A percentile compares a stretch with the other conserved stretches of the same genome.
Conservation (phyloP, 2,888 invertebrate genomes). For the Lepidocyrtoides sp. region DNA sequence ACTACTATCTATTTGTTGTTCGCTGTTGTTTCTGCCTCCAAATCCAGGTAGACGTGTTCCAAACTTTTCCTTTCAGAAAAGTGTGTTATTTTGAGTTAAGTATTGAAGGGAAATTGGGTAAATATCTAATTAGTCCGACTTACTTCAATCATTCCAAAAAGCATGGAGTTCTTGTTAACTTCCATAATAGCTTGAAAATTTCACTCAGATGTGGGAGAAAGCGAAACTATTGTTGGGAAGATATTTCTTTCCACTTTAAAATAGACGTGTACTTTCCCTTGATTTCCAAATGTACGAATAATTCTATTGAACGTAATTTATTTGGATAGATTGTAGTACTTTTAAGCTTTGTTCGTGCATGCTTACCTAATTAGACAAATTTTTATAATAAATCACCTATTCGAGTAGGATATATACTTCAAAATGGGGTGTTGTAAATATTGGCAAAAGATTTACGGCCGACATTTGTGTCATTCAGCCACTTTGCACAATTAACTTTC, state of each 20-base stretch:
- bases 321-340: too few relatives aligned
- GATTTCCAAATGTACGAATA: not conserved
- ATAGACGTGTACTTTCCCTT: not conserved
- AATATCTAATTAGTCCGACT: not conserved
- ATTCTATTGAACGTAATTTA: not conserved
- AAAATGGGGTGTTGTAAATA: too few relatives aligned
- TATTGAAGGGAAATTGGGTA: not conserved
- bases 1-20: too few relatives aligned
- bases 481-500: not conserved
- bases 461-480: not conserved
- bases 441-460: not conserved
- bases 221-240: too few relatives aligned
- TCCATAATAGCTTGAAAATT: not conserved
- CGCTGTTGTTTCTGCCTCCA: not conserved
- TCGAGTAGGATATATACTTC: too few relatives aligned
- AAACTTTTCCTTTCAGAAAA: conserved; percentile 33
- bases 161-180: conserved; percentile 23
- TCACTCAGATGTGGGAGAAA: too few relatives aligned
- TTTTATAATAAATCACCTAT: too few relatives aligned
- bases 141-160: conserved; percentile 69
- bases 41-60: conserved; percentile 7
- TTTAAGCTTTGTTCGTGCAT: too few relatives aligned
- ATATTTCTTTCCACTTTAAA: too few relatives aligned
- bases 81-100: too few relatives aligned
- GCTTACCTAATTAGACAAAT: too few relatives aligned